These are phyloP conservation scores for Athalia cordata DNA, from an alignment of 2,888 invertebrate species.

Conservation along the genomic window DNA sequence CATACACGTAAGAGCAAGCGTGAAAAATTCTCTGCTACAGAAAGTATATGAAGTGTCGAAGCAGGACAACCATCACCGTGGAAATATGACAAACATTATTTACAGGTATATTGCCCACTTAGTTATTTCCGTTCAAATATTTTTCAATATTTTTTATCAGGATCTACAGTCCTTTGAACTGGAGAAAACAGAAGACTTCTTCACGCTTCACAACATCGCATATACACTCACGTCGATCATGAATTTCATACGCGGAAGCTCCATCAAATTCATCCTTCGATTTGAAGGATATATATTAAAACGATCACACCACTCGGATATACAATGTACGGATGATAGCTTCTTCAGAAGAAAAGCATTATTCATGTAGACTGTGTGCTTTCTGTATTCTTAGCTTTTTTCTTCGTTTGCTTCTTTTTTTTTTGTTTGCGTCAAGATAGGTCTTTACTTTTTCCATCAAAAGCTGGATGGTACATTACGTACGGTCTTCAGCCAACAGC, in stretches of 20 bases:
- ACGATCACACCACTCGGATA: too few relatives aligned
- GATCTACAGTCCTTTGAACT: too few relatives aligned
- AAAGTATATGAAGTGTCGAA: slow-evolving; percentile 21
- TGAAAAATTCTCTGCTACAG: neutral
- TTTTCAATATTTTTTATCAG: neutral
- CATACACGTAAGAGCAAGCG: neutral
- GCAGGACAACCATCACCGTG: neutral
- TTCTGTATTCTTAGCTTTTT: neutral
- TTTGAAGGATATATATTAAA: too few relatives aligned
- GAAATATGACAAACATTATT: slow-evolving; percentile 10
- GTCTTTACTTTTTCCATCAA: slow-evolving; percentile 22
- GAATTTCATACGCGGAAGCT: too few relatives aligned
- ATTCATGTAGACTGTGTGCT: neutral
- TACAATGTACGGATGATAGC: neutral
- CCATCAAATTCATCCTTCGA: too few relatives aligned
- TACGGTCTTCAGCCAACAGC: neutral
- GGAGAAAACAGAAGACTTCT: neutral
- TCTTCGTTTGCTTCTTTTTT: neutral
- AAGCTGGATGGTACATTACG: slow-evolving; percentile 14
- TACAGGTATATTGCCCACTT: neutral
- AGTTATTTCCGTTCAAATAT: neutral
- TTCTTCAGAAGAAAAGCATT: neutral
- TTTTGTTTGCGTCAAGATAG: neutral
- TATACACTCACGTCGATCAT: too few relatives aligned
- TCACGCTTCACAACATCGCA: neutral